These are phyloP conservation scores for Oryzias melastigma DNA, from an alignment of 2,113 vertebrate genomes.

Conservation along the genomic window DNA sequence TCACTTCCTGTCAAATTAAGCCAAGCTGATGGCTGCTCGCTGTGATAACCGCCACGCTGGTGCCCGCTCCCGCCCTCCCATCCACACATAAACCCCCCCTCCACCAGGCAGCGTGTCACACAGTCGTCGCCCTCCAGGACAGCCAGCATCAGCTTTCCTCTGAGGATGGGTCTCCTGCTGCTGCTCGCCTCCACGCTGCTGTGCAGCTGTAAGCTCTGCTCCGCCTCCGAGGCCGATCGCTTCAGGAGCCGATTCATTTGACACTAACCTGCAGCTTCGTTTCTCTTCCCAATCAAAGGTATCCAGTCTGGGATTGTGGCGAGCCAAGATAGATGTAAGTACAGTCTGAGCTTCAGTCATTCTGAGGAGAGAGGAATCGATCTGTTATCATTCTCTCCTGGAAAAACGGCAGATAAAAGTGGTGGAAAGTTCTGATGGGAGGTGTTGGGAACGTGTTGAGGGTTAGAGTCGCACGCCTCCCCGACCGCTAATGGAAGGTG, in stretches of 20 bases:
- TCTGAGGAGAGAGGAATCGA: no score
- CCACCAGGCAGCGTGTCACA: constrained; percentile 1
- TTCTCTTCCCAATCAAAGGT: constrained; percentile 32
- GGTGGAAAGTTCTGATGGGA: no score
- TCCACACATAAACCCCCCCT: neutral
- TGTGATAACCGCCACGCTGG: constrained; percentile 51
- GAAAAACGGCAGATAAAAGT: no score
- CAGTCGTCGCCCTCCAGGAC: constrained; percentile 17
- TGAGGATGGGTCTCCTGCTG: constrained; percentile 55
- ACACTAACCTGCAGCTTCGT: constrained; percentile 41
- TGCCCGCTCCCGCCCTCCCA: constrained; percentile 22
- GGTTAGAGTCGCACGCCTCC: no score
- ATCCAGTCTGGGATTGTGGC: constrained; percentile 26
- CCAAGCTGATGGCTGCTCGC: constrained; percentile 39
- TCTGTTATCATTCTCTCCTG: no score
- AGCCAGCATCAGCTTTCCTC: constrained; percentile 22
- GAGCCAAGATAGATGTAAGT: constrained; percentile 58
- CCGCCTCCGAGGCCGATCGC: neutral
- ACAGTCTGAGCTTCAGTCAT: neutral
- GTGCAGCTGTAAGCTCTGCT: constrained; percentile 67
- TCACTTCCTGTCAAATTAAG: constrained; percentile 77
- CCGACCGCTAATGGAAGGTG: no score
- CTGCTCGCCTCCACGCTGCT: constrained; percentile 51
- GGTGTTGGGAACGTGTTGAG: no score
- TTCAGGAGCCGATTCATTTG: constrained; percentile 6